phyloP scores from a whole-genome alignment of 2,113 vertebrate species.

The Aegithalos caudatus region DNA sequence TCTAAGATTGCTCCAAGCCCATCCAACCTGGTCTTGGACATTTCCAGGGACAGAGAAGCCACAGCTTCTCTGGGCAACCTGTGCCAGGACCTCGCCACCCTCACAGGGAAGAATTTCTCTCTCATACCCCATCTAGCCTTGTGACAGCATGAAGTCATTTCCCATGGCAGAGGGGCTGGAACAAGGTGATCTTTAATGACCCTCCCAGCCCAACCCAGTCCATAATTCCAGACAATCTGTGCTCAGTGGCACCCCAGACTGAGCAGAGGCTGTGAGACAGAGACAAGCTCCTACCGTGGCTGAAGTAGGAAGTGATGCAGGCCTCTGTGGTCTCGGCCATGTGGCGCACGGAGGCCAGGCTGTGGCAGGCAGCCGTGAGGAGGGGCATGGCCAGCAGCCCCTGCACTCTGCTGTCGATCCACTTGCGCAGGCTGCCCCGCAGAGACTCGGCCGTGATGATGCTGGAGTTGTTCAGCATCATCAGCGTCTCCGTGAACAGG shows the following conservation, averaged over 20 bases:
- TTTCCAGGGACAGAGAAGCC: background rate
- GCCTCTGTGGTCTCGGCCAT: constrained; percentile 93
- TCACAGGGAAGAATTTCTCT: background rate
- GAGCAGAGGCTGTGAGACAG: background rate
- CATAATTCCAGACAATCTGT: rapidly evolving
- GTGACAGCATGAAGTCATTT: background rate
- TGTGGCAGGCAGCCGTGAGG: constrained; percentile 88
- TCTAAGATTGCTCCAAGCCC: background rate
- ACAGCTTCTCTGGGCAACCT: background rate
- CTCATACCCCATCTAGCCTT: background rate
- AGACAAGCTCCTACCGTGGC: constrained; percentile 64
- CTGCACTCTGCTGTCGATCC: constrained; percentile 81
- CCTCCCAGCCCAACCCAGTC: background rate
- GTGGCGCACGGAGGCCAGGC: constrained; percentile 91
- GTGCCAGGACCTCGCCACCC: background rate
- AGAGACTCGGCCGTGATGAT: constrained; percentile 86
- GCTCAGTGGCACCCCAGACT: rapidly evolving
- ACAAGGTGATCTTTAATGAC: background rate
- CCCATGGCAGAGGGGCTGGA: background rate
- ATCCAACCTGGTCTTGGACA: background rate
- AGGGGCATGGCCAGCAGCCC: constrained; percentile 87
- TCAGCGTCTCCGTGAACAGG: constrained; percentile 87
- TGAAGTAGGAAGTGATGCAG: constrained; percentile 90
- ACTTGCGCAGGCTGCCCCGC: constrained; percentile 76
- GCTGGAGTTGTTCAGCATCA: constrained; percentile 85